A percentile compares a stretch with the other conserved stretches of the same genome.
These are phyloP conservation scores for Drosophila demipolita DNA, from an alignment of 2,888 invertebrate species.

Conservation along the genomic window DNA sequence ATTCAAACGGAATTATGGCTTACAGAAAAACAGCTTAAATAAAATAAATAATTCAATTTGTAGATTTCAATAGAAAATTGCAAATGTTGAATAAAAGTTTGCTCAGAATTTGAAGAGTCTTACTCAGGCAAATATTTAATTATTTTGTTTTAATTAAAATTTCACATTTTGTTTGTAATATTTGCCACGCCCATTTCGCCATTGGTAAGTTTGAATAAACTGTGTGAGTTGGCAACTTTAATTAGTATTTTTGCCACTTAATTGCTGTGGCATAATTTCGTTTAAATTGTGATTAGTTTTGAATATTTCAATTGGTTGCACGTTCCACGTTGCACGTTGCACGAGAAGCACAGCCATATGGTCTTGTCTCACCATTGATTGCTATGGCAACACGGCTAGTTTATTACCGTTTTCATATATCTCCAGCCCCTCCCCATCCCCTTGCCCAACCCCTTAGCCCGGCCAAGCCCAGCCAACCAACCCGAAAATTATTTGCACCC, in stretches of 20 bases:
- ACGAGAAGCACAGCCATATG: background rate
- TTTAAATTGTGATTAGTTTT: background rate
- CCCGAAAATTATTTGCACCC: constrained; percentile 63
- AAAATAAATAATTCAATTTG: background rate
- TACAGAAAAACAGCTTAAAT: background rate
- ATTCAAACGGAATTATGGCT: constrained; percentile 6
- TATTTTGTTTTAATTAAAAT: background rate
- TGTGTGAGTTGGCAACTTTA: background rate
- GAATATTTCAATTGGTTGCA: background rate
- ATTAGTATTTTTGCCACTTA: background rate
- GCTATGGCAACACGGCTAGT: constrained; percentile 5
- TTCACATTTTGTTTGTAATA: background rate
- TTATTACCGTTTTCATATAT: background rate
- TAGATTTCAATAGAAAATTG: too few relatives aligned
- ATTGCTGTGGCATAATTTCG: background rate
- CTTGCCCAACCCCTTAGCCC: too few relatives aligned
- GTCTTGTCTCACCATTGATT: constrained; percentile 1
- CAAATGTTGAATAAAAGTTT: too few relatives aligned
- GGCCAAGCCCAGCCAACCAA: background rate
- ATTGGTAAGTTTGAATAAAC: background rate
- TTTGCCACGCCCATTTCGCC: background rate
- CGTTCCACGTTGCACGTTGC: too few relatives aligned
- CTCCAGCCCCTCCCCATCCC: background rate
- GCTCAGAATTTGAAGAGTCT: too few relatives aligned
- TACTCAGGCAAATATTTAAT: too few relatives aligned